Base-by-base conservation (phyloP, 2,113 vertebrate species). In the Neoarius graeffei region DNA sequence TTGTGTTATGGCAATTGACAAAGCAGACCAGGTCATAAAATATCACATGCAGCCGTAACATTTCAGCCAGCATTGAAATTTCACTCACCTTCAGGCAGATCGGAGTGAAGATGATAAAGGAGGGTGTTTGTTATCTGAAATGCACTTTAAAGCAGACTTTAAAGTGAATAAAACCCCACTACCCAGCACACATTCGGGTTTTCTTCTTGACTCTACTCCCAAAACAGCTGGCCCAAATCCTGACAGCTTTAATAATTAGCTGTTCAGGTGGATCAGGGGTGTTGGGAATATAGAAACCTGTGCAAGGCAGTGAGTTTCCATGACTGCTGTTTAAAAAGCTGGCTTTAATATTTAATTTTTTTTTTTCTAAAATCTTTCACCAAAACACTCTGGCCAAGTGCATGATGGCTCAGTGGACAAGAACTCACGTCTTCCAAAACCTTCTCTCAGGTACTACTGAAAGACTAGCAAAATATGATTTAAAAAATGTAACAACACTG, bases 181-280 rank as follows among this genome's bases (percentile, higher is more conserved):
- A 3, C 13, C 25, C 25, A 15, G 25, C n/a, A 27, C 14, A 57
- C 77, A 80, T 27, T 57, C 77, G 13, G 7, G n/a, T 57, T 60
- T 81, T 77, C 20, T 13, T 81, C 56, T 59, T 35, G 56, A 35
- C 56, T 81, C 79, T 60, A 23, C 17, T 59, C 30, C 79, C 56
- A 60, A 23, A 10, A 35, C 56, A 35, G 74, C 25, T n/a, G 50
- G n/a, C 74, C 74, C 48, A n/a, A 54, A 54, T 54, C 17, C 27
- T 59, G 56, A 81, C 54, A 19, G 7, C 54, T 30, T 81, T 81
- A 35, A 35, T 81, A 81, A 81, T 81, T 20, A 80, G 54, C 42
- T 79, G 76, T 79, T 79, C 74, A 7, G 74, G 20, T 54, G 10
- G 48, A 52, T 77, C 74, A 77, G 74, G 54, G 30, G 54, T 30